A percentile compares a stretch with the other conserved stretches of the same genome.
Evolutionary conservation across 37 sponge, comb jelly and placozoan species (phyloP).

Genomic region (Diacarnus erythraeanus): DNA sequence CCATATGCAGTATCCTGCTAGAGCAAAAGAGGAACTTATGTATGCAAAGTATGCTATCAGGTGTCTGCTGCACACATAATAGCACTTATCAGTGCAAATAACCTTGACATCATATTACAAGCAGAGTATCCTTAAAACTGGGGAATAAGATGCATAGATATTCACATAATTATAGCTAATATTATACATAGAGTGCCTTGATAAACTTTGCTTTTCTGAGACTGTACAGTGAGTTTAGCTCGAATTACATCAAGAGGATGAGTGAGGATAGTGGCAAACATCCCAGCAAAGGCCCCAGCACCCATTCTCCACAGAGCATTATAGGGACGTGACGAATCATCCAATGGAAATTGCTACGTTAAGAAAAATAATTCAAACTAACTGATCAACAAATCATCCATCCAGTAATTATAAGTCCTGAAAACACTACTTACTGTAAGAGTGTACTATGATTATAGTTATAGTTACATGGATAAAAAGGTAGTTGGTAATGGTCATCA

Average conservation of each 20-base stretch:
- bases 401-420: too few species aligned
- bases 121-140: not conserved
- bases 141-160: too few species aligned
- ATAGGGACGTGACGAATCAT: not conserved
- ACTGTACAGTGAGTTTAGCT: constrained; percentile 63
- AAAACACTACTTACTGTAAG: too few species aligned
- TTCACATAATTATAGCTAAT: not conserved
- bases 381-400: not conserved
- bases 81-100: too few species aligned
- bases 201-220: constrained; percentile 24
- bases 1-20: too few species aligned
- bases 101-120: not conserved
- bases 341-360: constrained; percentile 48
- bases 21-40: too few species aligned
- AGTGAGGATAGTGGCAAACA: constrained; percentile 55
- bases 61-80: too few species aligned
- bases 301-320: constrained; percentile 47
- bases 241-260: constrained; percentile 78
- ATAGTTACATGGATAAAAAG: too few species aligned
- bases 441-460: too few species aligned
- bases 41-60: too few species aligned
- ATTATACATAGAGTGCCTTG: too few species aligned
- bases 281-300: constrained; percentile 61
- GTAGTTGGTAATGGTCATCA: too few species aligned
- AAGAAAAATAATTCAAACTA: not conserved